phyloP scores from a whole-genome alignment of 2,888 invertebrate genomes.

The Melipona beecheii region DNA sequence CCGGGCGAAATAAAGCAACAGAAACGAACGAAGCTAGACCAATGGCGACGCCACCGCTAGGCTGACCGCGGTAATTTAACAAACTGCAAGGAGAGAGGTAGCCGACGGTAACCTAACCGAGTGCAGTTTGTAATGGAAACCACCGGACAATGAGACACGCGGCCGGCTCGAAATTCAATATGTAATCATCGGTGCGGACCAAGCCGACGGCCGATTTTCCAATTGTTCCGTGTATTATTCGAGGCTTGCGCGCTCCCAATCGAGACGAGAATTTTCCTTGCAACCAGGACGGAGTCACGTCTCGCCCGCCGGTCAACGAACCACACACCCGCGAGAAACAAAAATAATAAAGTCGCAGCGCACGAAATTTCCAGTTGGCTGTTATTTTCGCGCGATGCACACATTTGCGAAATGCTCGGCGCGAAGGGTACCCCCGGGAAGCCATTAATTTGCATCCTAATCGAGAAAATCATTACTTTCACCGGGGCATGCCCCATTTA shows the following conservation, averaged over 20 bases:
- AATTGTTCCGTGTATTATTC: not conserved
- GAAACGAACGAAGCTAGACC: constrained; percentile 15
- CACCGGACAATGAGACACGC: constrained; percentile 7
- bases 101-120: constrained; percentile 29
- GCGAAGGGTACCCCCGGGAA: constrained; percentile 37
- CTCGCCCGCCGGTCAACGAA: not conserved
- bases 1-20: constrained; percentile 22
- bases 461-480: constrained; percentile 58
- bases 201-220: not conserved
- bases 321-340: not conserved
- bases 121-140: constrained; percentile 34
- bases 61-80: constrained; percentile 38
- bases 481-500: constrained; percentile 43
- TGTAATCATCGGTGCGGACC: not conserved
- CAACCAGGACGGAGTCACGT: not conserved
- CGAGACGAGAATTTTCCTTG: not conserved
- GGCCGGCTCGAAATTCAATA: constrained; percentile 13
- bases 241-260: not conserved
- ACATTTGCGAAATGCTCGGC: constrained; percentile 1
- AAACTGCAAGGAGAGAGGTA: constrained; percentile 23
- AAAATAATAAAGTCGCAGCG: not conserved
- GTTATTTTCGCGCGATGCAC: constrained; percentile 23
- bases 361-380: constrained; percentile 5
- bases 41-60: not conserved
- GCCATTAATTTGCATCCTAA: constrained; percentile 58